Evolutionary conservation across 1,140 invertebrate species (phyloP).

Genomic region (Calephelis virginiensis): DNA sequence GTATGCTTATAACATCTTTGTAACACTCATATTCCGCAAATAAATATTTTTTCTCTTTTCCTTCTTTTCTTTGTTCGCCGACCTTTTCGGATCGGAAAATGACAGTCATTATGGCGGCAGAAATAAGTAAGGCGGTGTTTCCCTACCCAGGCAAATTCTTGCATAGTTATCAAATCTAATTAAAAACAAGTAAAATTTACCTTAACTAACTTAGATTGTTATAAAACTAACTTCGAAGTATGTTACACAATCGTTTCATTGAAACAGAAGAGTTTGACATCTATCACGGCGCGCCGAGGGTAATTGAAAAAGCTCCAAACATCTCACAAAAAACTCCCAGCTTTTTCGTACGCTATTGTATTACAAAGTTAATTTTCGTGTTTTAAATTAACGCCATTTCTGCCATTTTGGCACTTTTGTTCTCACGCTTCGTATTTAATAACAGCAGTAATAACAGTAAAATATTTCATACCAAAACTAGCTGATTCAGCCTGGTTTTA

Average conservation of each 20-base stretch:
- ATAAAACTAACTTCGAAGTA: neutral
- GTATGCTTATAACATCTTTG: no score
- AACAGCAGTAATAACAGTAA: neutral
- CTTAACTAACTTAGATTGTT: neutral
- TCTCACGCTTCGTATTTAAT: neutral
- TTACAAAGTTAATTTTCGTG: slow-evolving; percentile 18
- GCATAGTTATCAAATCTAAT: no score
- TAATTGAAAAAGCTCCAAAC: slow-evolving; percentile 13
- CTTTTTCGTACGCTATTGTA: slow-evolving; percentile 16
- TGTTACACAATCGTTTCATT: slow-evolving; percentile 16
- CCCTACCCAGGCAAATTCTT: no score
- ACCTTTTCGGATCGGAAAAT: no score
- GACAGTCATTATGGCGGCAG: no score
- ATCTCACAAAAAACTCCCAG: slow-evolving; percentile 4
- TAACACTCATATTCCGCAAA: no score
- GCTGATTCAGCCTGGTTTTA: no score
- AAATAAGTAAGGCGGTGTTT: no score
- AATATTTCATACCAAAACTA: neutral
- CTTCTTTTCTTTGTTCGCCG: no score
- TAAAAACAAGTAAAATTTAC: neutral
- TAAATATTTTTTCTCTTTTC: no score
- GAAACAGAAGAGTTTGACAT: slow-evolving; percentile 6
- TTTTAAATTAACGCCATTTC: slow-evolving; percentile 12
- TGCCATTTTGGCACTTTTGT: slow-evolving; percentile 6
- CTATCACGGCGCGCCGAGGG: neutral